Conservation (phyloP, 1,140 invertebrate species). For the Sitodiplosis mosellana region DNA sequence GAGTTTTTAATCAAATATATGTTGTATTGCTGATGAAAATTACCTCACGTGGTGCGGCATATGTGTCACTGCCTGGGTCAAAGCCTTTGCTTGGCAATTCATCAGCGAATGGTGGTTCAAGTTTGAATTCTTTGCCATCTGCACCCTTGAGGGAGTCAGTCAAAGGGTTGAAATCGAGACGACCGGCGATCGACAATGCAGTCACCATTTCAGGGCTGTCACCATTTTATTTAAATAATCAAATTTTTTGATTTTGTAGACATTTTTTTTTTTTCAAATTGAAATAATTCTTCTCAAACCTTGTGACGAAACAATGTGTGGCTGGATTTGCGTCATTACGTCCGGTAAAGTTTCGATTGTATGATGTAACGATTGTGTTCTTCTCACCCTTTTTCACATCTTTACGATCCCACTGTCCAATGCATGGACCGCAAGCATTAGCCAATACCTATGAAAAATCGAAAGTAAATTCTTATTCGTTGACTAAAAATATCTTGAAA, state of each 20-base stretch:
- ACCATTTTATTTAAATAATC: neutral
- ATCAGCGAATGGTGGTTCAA: conserved; percentile 79
- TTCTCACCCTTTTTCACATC: conserved; percentile 99
- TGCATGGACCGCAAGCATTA: conserved; percentile 98
- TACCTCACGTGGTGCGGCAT: conserved; percentile 66
- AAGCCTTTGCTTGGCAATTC: conserved; percentile 87
- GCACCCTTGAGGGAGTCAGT: conserved; percentile 63
- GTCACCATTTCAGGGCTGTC: conserved; percentile 94
- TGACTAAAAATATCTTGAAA: neutral
- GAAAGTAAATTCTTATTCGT: neutral
- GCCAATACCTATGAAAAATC: conserved; percentile 53
- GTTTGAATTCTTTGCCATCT: conserved; percentile 83
- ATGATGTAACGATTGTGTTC: conserved; percentile 99
- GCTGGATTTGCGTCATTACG: conserved; percentile 98
- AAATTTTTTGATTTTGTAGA: neutral
- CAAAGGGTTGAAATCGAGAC: conserved; percentile 86
- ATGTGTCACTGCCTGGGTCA: conserved; percentile 94
- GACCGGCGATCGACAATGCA: conserved; percentile 81
- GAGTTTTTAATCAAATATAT: conserved; percentile 4
- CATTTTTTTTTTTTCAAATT: neutral
- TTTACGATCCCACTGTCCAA: conserved; percentile 95
- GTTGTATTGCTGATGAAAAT: conserved; percentile 4
- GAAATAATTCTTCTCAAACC: conserved; percentile 2
- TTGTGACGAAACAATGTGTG: conserved; percentile 93
- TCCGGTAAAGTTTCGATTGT: conserved; percentile 97